Conservation (phyloP, 2,888 invertebrate species). For the Eutolmus rufibarbis region DNA sequence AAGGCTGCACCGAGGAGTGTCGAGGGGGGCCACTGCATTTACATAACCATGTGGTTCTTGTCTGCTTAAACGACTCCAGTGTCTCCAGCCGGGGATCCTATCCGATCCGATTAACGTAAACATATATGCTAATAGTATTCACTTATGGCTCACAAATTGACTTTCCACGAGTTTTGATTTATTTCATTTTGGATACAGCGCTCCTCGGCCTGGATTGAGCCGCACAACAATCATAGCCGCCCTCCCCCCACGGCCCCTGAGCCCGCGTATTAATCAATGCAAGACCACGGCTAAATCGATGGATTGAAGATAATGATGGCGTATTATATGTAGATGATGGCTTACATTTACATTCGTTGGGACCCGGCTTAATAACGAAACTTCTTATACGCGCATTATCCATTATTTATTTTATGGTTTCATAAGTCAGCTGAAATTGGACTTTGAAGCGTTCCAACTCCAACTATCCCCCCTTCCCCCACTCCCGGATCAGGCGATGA, state of each 20-base stretch:
- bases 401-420: conserved; percentile 41
- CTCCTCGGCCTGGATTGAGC: conserved; percentile 28
- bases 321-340: conserved; percentile 44
- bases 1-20: conserved; percentile 10
- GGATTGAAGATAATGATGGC: conserved; percentile 49
- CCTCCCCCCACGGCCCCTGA: background rate
- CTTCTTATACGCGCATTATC: conserved; percentile 39
- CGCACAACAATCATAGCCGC: conserved; percentile 24
- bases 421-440: conserved; percentile 40
- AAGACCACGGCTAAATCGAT: conserved; percentile 47
- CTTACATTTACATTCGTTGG: conserved; percentile 37
- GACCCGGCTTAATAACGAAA: conserved; percentile 30
- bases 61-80: conserved; percentile 40
- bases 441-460: conserved; percentile 8
- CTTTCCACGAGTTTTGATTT: conserved; percentile 49
- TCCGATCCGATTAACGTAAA: conserved; percentile 52
- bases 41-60: conserved; percentile 42
- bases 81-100: conserved; percentile 49
- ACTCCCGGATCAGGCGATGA: background rate
- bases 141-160: conserved; percentile 50
- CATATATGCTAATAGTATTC: conserved; percentile 53
- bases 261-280: conserved; percentile 48
- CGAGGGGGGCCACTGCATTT: conserved; percentile 20
- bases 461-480: background rate
- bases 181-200: conserved; percentile 43